phyloP scores from a whole-genome alignment of 2,888 invertebrate genomes.

The Erebia ligea region DNA sequence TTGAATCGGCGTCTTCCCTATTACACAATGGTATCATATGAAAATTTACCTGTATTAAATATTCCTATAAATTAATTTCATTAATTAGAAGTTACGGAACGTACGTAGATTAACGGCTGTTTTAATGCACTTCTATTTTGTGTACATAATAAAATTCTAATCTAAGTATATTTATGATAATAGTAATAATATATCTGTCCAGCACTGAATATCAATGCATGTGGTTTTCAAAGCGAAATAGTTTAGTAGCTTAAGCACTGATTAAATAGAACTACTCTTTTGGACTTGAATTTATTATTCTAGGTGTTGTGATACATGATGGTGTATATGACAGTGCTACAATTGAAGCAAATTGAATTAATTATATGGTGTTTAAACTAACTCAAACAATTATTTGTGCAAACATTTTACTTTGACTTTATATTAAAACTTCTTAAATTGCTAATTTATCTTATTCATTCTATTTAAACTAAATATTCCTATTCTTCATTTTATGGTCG shows the following conservation, averaged over 20 bases:
- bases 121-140: no score
- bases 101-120: no score
- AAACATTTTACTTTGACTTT: no score
- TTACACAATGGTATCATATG: not conserved
- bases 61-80: not conserved
- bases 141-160: no score
- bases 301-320: constrained; percentile 9
- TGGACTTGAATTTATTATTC: not conserved
- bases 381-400: not conserved
- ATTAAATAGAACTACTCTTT: not conserved
- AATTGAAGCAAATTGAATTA: not conserved
- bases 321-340: not conserved
- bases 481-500: no score
- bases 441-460: no score
- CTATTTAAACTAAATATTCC: no score
- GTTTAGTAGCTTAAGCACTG: not conserved
- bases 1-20: constrained; percentile 37
- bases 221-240: not conserved
- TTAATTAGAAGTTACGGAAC: no score
- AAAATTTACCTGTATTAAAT: not conserved
- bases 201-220: not conserved
- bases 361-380: not conserved
- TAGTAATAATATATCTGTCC: not conserved
- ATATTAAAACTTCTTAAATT: no score
- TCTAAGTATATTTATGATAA: not conserved